Evolutionary conservation across 2,888 invertebrate species (phyloP).

Genomic region (Arge pagana): DNA sequence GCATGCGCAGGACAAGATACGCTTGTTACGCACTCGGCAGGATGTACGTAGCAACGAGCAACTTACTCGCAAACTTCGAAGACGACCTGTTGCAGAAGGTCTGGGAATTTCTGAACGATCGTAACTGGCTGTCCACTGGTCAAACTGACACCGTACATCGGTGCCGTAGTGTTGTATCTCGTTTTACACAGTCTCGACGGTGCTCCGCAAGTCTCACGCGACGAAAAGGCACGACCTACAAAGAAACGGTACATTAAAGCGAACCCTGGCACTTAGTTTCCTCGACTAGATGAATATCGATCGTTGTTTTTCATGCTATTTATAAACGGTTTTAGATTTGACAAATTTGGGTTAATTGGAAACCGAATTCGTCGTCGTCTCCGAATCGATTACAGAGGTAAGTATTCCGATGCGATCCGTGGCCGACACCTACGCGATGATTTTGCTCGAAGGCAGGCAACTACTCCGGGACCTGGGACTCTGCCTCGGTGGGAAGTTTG

Average conservation of each 20-base stretch:
- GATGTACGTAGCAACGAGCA: conserved; percentile 11
- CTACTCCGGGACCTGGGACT: no score
- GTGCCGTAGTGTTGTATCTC: conserved; percentile 90
- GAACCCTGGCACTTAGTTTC: no score
- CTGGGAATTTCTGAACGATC: conserved; percentile 93
- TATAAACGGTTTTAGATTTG: no score
- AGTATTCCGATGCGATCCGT: conserved; percentile 18
- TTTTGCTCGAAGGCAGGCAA: no score
- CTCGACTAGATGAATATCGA: no score
- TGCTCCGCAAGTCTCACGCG: conserved; percentile 65
- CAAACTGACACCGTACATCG: conserved; percentile 92
- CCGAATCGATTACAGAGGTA: background rate
- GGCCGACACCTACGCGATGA: no score
- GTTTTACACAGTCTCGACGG: conserved; percentile 83
- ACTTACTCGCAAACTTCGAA: conserved; percentile 92
- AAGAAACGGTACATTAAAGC: conserved; percentile 28
- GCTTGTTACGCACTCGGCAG: background rate
- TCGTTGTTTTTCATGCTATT: no score
- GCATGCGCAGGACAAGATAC: no score
- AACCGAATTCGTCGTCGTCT: no score
- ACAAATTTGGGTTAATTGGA: no score
- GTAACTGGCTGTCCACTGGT: conserved; percentile 92
- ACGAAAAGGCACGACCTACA: conserved; percentile 57
- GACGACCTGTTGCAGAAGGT: conserved; percentile 88
- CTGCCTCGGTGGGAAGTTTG: conserved; percentile 43